phyloP scores from a whole-genome alignment of 2,113 vertebrate species.

The Clarias gariepinus region DNA sequence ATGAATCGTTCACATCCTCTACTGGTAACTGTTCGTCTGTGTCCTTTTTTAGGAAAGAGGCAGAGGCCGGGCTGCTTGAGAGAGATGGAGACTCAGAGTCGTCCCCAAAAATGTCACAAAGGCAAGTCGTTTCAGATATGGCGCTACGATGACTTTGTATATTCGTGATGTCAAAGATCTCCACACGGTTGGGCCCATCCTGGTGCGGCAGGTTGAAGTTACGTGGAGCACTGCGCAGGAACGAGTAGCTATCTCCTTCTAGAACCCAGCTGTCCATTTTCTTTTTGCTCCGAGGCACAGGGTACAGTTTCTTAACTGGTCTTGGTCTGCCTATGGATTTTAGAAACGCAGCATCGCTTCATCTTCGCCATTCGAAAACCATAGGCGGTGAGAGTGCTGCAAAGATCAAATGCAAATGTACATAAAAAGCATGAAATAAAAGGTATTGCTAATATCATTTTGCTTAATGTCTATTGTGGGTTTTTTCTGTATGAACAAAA shows the following conservation, averaged over 20 bases:
- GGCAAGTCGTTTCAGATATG: constrained; percentile 78
- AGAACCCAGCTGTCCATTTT: constrained; percentile 77
- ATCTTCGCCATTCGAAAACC: constrained; percentile 6
- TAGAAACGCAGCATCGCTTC: not conserved
- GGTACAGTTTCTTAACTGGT: constrained; percentile 3
- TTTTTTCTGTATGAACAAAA: not conserved
- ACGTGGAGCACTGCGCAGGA: constrained; percentile 68
- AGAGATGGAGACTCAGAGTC: constrained; percentile 67
- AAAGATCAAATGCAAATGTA: constrained; percentile 26
- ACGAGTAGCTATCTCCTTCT: constrained; percentile 74
- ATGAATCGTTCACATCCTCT: constrained; percentile 75
- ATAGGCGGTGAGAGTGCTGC: constrained; percentile 21
- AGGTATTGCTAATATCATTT: not conserved
- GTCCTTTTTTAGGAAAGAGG: constrained; percentile 58
- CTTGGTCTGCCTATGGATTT: constrained; percentile 8
- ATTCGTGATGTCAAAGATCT: constrained; percentile 77
- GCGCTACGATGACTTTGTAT: constrained; percentile 62
- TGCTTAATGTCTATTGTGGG: not conserved
- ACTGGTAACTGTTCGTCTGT: constrained; percentile 51
- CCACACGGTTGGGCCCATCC: constrained; percentile 74
- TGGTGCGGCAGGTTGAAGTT: constrained; percentile 66
- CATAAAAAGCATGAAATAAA: too few species aligned
- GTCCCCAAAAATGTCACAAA: constrained; percentile 80
- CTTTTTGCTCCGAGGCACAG: constrained; percentile 58
- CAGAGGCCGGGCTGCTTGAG: constrained; percentile 65